Base-by-base conservation (phyloP, 2,113 vertebrate genomes). In the Suricata suricatta region DNA sequence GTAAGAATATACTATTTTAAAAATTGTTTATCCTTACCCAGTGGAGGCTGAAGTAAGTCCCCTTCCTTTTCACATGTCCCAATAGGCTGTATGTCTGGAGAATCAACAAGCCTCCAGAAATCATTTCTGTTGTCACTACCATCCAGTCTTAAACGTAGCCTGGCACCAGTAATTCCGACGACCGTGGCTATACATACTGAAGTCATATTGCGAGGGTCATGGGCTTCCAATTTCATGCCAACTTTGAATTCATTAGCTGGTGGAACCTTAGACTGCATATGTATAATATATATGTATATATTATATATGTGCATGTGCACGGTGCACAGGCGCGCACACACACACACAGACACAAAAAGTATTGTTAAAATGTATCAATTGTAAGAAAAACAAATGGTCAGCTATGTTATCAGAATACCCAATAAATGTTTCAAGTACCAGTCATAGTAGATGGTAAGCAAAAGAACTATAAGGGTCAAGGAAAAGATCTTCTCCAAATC, bases 51-150 rank as follows among this genome's bases (percentile, higher is more conserved):
- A 96, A 99, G 99, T 99, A 99, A 99, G 86, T 99, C 99, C 88
- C 99, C 99, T 41, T 99, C 99, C 98, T 99, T 99, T 98, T 99
- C 99, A 76, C 99, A 99, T 54, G 99, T 99, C 76, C 99, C 99
- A 0, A 99, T 98, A 27, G 99, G 99, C 96, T 99, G 99, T 97
- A 99, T 99, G 72, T 99, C 99, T 0, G 99, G 98, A n/a, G 99
- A 99, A 98, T 99, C 99, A 9, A 99, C 99, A 87, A 99, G 99
- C 41, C 99, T 99, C 99, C 99, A 99, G 98, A 99, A 99, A 98
- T 99, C 99, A 89, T 99, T 99, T 98, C 99, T 99, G 98, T 99
- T 99, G 98, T 99, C 99, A 17, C 99, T 99, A 63, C 99, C 99
- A 60, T 99, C 99, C 93, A 99, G 99, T 3, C 99, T 98, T 92